Conservation (phyloP, 2,888 invertebrate species). For the Drosophila rubida region DNA sequence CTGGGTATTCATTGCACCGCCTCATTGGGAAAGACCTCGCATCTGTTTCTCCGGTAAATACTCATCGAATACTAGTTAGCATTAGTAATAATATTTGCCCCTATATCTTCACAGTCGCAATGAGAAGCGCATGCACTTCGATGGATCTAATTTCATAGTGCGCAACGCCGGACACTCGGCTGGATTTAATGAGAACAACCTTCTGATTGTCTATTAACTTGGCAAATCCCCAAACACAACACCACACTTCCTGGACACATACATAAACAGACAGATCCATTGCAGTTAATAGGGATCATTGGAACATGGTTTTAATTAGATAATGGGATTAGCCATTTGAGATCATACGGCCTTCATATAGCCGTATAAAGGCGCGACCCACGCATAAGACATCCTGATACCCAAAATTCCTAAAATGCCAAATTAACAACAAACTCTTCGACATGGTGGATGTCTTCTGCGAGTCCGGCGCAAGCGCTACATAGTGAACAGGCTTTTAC, state of each 20-base stretch:
- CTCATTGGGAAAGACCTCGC: conserved; percentile 93
- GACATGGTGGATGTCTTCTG: conserved; percentile 23
- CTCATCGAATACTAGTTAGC: conserved; percentile 83
- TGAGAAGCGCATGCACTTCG: conserved; percentile 95
- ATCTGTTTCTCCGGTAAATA: conserved; percentile 88
- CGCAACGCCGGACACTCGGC: conserved; percentile 96
- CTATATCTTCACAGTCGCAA: conserved; percentile 87
- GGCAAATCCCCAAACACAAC: neutral
- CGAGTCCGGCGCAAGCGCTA: conserved; percentile 62
- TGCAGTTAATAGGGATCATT: conserved; percentile 32
- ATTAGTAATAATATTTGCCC: neutral
- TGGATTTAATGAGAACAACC: conserved; percentile 95
- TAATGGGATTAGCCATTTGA: conserved; percentile 9
- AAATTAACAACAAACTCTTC: neutral
- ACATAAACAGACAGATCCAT: conserved; percentile 27
- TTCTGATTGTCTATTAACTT: conserved; percentile 93
- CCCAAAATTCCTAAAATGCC: neutral
- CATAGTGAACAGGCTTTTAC: conserved; percentile 64
- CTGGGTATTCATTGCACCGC: conserved; percentile 95
- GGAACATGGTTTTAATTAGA: conserved; percentile 2
- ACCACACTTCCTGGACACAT: conserved; percentile 30
- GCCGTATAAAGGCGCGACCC: conserved; percentile 44
- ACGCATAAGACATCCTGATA: conserved; percentile 24
- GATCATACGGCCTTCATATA: conserved; percentile 10
- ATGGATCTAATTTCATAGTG: conserved; percentile 94